phyloP scores from a whole-genome alignment of 2,888 invertebrate genomes.

The Eulithis prunata region DNA sequence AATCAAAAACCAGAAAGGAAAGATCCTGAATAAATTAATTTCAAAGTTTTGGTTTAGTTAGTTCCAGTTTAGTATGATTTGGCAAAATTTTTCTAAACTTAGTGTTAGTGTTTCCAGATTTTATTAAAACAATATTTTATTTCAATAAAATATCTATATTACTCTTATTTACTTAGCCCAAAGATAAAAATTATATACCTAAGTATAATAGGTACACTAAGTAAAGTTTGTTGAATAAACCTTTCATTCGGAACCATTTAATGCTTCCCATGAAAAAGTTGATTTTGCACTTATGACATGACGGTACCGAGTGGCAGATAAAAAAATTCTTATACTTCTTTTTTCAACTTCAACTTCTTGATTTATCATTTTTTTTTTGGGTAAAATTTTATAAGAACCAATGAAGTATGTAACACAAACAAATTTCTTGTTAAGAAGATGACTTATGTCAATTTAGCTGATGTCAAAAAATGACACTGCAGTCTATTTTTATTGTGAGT shows the following conservation, averaged over 20 bases:
- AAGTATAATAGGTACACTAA: background rate
- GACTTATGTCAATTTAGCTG: background rate
- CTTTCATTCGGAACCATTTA: slow-evolving; percentile 25
- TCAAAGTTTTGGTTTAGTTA: background rate
- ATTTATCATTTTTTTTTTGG: too few species aligned
- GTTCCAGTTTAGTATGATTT: background rate
- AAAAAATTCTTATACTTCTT: background rate
- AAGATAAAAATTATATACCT: background rate
- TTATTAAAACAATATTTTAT: background rate
- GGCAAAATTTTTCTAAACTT: background rate
- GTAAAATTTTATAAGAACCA: too few species aligned
- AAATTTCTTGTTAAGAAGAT: too few species aligned
- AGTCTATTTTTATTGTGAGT: too few species aligned
- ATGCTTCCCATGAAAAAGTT: slow-evolving; percentile 28
- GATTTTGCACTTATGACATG: slow-evolving; percentile 9
- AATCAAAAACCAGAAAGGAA: background rate
- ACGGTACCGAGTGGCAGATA: background rate
- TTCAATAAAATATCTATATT: slow-evolving; percentile 3
- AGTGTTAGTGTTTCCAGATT: background rate
- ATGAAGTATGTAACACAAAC: too few species aligned
- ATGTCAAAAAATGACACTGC: background rate
- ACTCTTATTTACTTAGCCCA: slow-evolving; percentile 2
- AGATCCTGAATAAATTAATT: background rate
- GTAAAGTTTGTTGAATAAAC: background rate
- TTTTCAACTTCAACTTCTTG: too few species aligned